These are phyloP conservation scores for Diorhabda sublineata DNA, from an alignment of 1,140 invertebrate species.

Conservation along the genomic window DNA sequence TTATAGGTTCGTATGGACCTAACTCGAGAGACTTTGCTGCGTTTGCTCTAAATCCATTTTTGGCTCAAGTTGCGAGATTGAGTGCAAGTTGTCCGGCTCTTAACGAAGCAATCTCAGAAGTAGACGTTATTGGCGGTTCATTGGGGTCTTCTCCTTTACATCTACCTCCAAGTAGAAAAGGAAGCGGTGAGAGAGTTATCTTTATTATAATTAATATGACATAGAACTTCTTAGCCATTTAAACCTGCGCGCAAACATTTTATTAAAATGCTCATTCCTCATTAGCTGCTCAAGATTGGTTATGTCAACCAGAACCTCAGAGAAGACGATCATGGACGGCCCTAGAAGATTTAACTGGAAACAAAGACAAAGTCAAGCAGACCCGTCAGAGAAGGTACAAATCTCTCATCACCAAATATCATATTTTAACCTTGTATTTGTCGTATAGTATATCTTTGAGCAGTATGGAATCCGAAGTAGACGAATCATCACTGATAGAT, in stretches of 20 bases:
- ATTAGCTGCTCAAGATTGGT: slow-evolving; percentile 51
- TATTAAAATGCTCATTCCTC: background rate
- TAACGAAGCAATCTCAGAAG: slow-evolving; percentile 52
- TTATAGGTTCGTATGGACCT: slow-evolving; percentile 31
- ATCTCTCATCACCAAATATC: background rate
- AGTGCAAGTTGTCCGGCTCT: slow-evolving; percentile 75
- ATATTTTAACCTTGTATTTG: slow-evolving; percentile 1
- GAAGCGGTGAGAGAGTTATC: slow-evolving; percentile 49
- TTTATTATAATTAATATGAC: no score
- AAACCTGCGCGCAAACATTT: background rate
- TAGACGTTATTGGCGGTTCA: slow-evolving; percentile 51
- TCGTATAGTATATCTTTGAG: slow-evolving; percentile 61
- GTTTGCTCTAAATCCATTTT: slow-evolving; percentile 48
- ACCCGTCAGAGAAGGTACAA: slow-evolving; percentile 53
- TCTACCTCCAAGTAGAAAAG: slow-evolving; percentile 49
- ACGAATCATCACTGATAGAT: slow-evolving; percentile 54
- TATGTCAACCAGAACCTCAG: slow-evolving; percentile 51
- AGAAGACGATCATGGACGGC: slow-evolving; percentile 78
- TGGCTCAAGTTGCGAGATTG: slow-evolving; percentile 51
- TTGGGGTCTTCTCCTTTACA: slow-evolving; percentile 45
- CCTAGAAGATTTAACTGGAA: slow-evolving; percentile 58
- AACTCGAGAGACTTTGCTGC: slow-evolving; percentile 43
- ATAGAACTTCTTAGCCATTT: background rate
- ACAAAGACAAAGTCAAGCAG: slow-evolving; percentile 48
- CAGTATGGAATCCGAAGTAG: slow-evolving; percentile 68